Base-by-base conservation (phyloP, 2,888 invertebrate genomes). In the Drosophila eohydei region DNA sequence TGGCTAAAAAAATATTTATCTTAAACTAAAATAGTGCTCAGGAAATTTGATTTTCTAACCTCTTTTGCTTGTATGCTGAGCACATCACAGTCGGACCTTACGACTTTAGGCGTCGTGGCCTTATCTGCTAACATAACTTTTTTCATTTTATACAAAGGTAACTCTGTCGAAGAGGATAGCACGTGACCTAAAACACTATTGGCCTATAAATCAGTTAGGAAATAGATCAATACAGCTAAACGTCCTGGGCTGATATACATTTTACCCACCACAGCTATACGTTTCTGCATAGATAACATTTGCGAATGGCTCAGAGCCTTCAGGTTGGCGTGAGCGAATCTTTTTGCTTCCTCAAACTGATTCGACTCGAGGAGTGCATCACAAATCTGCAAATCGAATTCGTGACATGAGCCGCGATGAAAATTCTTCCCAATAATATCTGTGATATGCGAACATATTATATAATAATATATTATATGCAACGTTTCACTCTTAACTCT, bases 341-440 rank as follows among this genome's bases (percentile, higher is more conserved):
- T 73, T 59, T 91, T 89, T 34, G 82, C 63, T n/a, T 88, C 74
- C 74, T 92, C 91, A 50, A 92, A 87, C 6, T 78, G 74, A 59
- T 92, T 92, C 5, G 89, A 76, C 43, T 92, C 89, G 56, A 91
- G 90, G 0, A 91, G 64, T 0, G 87, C 84, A 72, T 92, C 88
- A 60, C 87, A 89, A 5, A 91, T 82, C 73, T 91, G 91, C 62
- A 92, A 51, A 16, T 88, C 87, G 11, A 86, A 73, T 1, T 85
- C 80, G 0, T 84, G 40, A 34, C 52, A 34, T 1, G n/a, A 16
- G 5, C 3, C 2, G 5, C 4, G 0, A 2, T 59, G 58, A 12
- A 16, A 2, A 0, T 69, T 26, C 16, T 7, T 30, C 14, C 1
- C n/a, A 7, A 75, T 26, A 66, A 44, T 73, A 57, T 6, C 83